These are phyloP conservation scores for Drosophila littoralis DNA, from an alignment of 1,140 invertebrate species.

Conservation along the genomic window DNA sequence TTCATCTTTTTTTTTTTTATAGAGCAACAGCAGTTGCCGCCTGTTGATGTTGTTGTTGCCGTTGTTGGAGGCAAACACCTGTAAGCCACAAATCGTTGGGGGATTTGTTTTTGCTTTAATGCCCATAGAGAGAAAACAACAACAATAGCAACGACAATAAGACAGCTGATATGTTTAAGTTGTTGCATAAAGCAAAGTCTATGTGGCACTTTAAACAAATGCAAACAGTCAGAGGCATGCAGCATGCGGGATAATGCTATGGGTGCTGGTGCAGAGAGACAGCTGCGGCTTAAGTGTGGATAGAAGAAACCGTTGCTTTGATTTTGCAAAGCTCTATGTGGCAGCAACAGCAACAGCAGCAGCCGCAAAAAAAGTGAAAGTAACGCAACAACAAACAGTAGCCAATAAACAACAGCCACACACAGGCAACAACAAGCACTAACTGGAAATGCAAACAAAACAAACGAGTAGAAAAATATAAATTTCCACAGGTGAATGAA, in stretches of 20 bases:
- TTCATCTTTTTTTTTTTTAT: constrained; percentile 14
- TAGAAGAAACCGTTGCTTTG: constrained; percentile 75
- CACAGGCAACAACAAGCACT: constrained; percentile 30
- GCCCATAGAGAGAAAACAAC: constrained; percentile 30
- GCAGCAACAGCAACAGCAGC: constrained; percentile 6
- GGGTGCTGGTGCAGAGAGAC: constrained; percentile 3
- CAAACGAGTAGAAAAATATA: constrained; percentile 37
- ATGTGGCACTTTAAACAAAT: constrained; percentile 52
- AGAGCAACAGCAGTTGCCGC: constrained; percentile 54
- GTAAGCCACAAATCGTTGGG: constrained; percentile 77
- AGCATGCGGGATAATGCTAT: background rate
- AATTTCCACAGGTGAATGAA: constrained; percentile 77
- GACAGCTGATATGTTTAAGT: constrained; percentile 74
- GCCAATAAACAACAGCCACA: constrained; percentile 69
- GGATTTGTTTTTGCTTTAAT: constrained; percentile 6
- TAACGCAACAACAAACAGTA: constrained; percentile 72
- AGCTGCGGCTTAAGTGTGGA: constrained; percentile 42
- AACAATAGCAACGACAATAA: constrained; percentile 55
- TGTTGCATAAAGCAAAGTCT: constrained; percentile 72
- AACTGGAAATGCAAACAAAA: constrained; percentile 46
- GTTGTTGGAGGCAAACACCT: constrained; percentile 64
- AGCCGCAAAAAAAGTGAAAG: constrained; percentile 66
- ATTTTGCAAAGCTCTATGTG: constrained; percentile 37
- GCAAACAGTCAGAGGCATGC: constrained; percentile 15
- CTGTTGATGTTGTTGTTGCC: constrained; percentile 33